phyloP scores from a whole-genome alignment of 1,140 invertebrate species.

The Oncopodura yosiiana region DNA sequence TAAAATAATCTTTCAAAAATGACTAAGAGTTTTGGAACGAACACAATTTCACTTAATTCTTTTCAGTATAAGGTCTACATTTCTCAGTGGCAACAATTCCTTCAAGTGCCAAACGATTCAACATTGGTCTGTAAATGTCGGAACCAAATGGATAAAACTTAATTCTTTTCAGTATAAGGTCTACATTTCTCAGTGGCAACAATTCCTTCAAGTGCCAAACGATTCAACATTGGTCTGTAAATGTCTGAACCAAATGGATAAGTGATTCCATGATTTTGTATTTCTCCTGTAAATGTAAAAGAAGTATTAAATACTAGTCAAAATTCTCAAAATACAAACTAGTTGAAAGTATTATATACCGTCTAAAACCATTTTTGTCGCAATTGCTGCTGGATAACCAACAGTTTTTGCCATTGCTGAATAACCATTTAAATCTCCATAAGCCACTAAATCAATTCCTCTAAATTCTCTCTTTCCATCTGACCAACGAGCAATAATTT shows the following conservation, averaged over 20 bases:
- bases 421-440: slow-evolving; percentile 55
- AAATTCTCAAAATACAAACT: not conserved
- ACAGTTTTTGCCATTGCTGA: slow-evolving; percentile 98
- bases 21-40: no score
- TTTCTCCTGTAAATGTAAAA: slow-evolving; percentile 61
- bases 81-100: slow-evolving; percentile 71
- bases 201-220: slow-evolving; percentile 76
- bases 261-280: slow-evolving; percentile 85
- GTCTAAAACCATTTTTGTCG: slow-evolving; percentile 92
- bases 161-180: no score
- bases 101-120: slow-evolving; percentile 71
- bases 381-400: slow-evolving; percentile 90
- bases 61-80: no score
- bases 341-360: slow-evolving; percentile 50
- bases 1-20: no score
- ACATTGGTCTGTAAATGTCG: slow-evolving; percentile 83
- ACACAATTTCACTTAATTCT: no score
- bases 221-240: slow-evolving; percentile 76
- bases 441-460: slow-evolving; percentile 85
- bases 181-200: slow-evolving; percentile 60
- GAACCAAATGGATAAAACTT: slow-evolving; percentile 77
- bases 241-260: slow-evolving; percentile 81
- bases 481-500: slow-evolving; percentile 83
- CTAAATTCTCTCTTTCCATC: slow-evolving; percentile 71
- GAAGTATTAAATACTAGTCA: not conserved